A percentile compares a stretch with the other conserved stretches of the same genome.
These are phyloP conservation scores for Philopedon plagiatum DNA, from an alignment of 2,888 invertebrate species.

Conservation along the genomic window DNA sequence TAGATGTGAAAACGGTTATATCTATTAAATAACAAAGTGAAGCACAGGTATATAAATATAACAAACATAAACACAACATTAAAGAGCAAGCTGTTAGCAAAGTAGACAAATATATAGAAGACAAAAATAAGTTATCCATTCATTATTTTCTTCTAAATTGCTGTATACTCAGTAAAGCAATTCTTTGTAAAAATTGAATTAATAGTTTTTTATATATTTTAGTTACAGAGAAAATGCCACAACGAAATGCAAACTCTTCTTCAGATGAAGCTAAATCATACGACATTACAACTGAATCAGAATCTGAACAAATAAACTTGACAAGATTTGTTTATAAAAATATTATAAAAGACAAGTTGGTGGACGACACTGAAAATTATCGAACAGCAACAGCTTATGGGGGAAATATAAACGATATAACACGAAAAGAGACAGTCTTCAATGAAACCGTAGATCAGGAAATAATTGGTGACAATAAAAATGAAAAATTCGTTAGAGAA, in stretches of 20 bases:
- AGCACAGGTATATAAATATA: too few species aligned
- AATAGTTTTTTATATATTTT: neutral
- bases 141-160: too few species aligned
- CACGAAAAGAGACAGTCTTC: neutral
- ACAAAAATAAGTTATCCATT: too few species aligned
- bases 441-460: neutral
- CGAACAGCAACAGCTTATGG: neutral
- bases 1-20: too few species aligned
- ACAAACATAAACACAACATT: too few species aligned
- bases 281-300: slow-evolving; percentile 19
- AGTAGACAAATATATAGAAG: too few species aligned
- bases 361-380: neutral
- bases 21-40: too few species aligned
- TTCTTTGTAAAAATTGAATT: neutral
- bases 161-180: too few species aligned
- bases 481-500: neutral
- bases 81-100: too few species aligned
- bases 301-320: slow-evolving; percentile 31
- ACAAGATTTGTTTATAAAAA: slow-evolving; percentile 18
- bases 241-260: neutral
- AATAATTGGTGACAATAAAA: neutral
- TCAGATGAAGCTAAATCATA: neutral
- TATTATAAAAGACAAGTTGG: slow-evolving; percentile 21
- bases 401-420: neutral
- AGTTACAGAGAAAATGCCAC: slow-evolving; percentile 27